Conservation (phyloP, 2,888 invertebrate species). For the Charanyca ferruginea region DNA sequence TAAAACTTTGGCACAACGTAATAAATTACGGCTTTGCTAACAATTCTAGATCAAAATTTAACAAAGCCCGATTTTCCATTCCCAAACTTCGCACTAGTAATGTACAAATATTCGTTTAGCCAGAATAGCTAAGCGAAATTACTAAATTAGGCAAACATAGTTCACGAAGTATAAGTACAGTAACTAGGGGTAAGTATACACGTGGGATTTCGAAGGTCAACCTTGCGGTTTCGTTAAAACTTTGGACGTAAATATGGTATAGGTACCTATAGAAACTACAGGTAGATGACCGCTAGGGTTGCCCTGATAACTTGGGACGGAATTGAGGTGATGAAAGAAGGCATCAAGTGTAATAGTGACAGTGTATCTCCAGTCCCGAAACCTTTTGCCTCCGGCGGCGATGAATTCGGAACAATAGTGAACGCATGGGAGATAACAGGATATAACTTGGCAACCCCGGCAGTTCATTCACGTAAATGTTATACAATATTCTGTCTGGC, state of each 20-base stretch:
- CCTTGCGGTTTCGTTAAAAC: slow-evolving; percentile 50
- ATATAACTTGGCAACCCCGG: slow-evolving; percentile 17
- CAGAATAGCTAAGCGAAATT: slow-evolving; percentile 36
- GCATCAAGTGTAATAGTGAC: slow-evolving; percentile 14
- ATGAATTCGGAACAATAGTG: slow-evolving; percentile 40
- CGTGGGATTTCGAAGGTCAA: slow-evolving; percentile 50
- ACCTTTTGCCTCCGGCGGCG: slow-evolving; percentile 34
- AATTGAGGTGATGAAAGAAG: slow-evolving; percentile 20
- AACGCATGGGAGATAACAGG: slow-evolving; percentile 32
- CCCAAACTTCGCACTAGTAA: slow-evolving; percentile 13
- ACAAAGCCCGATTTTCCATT: slow-evolving; percentile 15
- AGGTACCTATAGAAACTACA: slow-evolving; percentile 10
- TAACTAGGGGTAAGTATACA: slow-evolving; percentile 43
- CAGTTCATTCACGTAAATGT: slow-evolving; percentile 20
- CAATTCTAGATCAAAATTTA: slow-evolving; percentile 20
- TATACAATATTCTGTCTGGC: slow-evolving; percentile 24
- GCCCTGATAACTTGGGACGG: slow-evolving; percentile 11
- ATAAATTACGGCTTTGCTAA: neutral
- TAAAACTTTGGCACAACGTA: slow-evolving; percentile 11
- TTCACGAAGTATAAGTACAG: slow-evolving; percentile 46
- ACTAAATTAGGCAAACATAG: slow-evolving; percentile 60
- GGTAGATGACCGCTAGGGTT: slow-evolving; percentile 3
- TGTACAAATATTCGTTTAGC: slow-evolving; percentile 60
- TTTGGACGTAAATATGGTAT: slow-evolving; percentile 25
- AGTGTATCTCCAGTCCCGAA: slow-evolving; percentile 9